Evolutionary conservation across 2,113 vertebrate genomes (phyloP), one percentile per base, ranked within the genome.

Genomic region (Pampusana beccarii): DNA sequence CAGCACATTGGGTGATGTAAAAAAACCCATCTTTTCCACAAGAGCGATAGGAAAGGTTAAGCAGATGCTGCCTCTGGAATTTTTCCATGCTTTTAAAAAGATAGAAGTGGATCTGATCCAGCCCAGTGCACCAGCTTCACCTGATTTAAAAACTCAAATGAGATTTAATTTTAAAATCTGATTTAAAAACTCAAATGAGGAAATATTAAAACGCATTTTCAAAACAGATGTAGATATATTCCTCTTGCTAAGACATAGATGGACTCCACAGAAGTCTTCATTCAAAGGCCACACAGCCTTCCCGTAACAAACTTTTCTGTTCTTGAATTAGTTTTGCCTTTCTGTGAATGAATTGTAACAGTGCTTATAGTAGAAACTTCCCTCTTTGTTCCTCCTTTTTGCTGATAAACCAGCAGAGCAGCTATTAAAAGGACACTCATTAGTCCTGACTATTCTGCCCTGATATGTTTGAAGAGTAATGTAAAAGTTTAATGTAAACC

Each of bases 1-100:
- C 29, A 58, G n/a, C 19, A 57, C 13, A 57, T 0, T 5, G 3
- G 2, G 4, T 31, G 24, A 53, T 0, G 0, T 13, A 40, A 80
- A 75, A 71, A 58, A 4, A 46, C 44, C 5, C 36, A 89, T 71
- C 25, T 75, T 82, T 92, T 42, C 38, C 26, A 75, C 25, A 71
- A 71, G 81, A 60, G 6, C 17, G 21, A 9, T 21, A 4, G 61
- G 24, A 90, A 88, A 92, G 0, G 12, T 66, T 69, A 80, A 80
- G 36, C 14, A 82, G 44, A 64, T 42, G 11, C 3, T 60, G 11
- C 23, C 16, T 79, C 58, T 82, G 29, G n/a, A 88, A 65, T 4
- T 44, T 75, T 67, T 72, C 48, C 42, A 69, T 0, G 0, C 6
- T 71, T 23, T 51, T 74, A 21, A 34, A 82, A 88, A 66, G 19